Conservation (phyloP, 2,113 vertebrate species). For the Lipophrys pholis region DNA sequence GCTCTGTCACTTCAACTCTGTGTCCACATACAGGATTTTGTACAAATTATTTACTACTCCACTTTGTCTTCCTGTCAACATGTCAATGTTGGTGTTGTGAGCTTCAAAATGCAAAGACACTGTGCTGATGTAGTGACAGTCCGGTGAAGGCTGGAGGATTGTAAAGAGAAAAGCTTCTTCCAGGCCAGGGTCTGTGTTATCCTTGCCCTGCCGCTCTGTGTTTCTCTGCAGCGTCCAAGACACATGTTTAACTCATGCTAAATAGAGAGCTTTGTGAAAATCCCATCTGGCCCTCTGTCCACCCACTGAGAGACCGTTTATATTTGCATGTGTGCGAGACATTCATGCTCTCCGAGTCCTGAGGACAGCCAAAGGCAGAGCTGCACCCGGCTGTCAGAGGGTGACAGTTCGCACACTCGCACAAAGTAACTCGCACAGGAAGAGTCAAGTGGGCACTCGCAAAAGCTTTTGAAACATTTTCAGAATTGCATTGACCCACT, state of each 20-base stretch:
- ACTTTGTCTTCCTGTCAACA: background rate
- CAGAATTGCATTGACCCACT: constrained; percentile 31
- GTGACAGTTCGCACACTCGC: constrained; percentile 45
- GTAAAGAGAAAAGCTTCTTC: constrained; percentile 11
- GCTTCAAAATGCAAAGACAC: background rate
- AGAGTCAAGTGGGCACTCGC: constrained; percentile 26
- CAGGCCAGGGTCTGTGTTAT: constrained; percentile 34
- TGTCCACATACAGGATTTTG: too few relatives aligned
- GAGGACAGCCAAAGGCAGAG: constrained; percentile 42
- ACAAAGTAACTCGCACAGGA: constrained; percentile 29
- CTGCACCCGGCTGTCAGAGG: constrained; percentile 22
- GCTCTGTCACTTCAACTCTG: too few relatives aligned
- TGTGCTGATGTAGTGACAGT: background rate
- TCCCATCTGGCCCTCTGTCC: constrained; percentile 58
- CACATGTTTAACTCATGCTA: constrained; percentile 58
- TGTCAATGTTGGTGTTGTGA: constrained; percentile 2
- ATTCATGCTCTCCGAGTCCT: constrained; percentile 26
- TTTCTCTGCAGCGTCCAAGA: constrained; percentile 38
- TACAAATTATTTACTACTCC: too few relatives aligned
- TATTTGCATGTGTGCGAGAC: constrained; percentile 48
- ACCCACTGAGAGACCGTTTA: constrained; percentile 40
- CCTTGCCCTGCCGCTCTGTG: constrained; percentile 48
- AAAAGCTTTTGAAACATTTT: constrained; percentile 30
- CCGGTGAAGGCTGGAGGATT: background rate
- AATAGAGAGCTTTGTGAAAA: constrained; percentile 61